These are phyloP conservation scores for Otolemur crassicaudatus DNA, from an alignment of 2,797 vertebrate species.

Conservation along the genomic window DNA sequence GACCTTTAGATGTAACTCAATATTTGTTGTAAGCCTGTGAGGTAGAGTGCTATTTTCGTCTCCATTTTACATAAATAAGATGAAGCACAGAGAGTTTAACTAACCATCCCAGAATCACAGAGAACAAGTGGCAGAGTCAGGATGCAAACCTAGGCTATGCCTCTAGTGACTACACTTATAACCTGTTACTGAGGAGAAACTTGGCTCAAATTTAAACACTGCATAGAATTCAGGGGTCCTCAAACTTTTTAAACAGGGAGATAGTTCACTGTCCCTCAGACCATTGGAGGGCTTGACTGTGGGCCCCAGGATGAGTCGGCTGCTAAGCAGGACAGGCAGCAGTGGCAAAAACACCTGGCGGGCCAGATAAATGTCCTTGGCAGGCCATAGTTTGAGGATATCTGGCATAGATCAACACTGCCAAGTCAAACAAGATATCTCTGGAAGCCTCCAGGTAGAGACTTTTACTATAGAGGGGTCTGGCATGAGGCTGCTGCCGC, in stretches of 20 bases:
- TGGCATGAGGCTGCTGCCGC: neutral
- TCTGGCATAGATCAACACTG: neutral
- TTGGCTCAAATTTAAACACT: neutral
- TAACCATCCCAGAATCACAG: neutral
- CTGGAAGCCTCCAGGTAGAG: neutral
- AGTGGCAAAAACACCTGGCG: too few relatives aligned
- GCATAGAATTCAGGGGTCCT: neutral
- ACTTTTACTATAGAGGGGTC: neutral
- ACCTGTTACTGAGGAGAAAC: neutral
- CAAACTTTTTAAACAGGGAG: too few relatives aligned
- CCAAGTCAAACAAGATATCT: constrained; percentile 19
- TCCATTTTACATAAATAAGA: constrained; percentile 36
- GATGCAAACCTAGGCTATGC: neutral
- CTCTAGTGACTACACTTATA: neutral
- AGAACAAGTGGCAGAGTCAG: neutral
- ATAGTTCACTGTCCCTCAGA: too few relatives aligned
- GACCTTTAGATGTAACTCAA: constrained; percentile 37
- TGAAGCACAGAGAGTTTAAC: constrained; percentile 47
- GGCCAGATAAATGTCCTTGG: too few relatives aligned
- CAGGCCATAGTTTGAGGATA: too few relatives aligned
- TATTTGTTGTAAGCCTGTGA: constrained; percentile 39
- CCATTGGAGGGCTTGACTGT: too few relatives aligned
- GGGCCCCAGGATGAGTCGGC: too few relatives aligned
- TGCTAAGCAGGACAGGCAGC: too few relatives aligned
- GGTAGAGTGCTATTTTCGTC: neutral